Evolutionary conservation across 2,888 invertebrate species (phyloP).

Genomic region (Troilus luridus): DNA sequence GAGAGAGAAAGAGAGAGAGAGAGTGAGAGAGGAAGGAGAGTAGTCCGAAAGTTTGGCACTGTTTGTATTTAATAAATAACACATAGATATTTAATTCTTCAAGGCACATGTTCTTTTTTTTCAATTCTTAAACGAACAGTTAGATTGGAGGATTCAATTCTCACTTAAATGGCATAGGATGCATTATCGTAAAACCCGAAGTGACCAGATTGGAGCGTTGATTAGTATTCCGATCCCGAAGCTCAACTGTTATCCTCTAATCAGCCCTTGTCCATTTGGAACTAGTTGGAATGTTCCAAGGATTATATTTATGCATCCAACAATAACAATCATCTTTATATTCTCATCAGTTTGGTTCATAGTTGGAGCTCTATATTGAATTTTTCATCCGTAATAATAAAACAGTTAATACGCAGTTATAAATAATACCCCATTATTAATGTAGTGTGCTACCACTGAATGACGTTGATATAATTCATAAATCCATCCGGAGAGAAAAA

Average conservation of each 20-base stretch:
- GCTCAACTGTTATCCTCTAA: slow-evolving; percentile 25
- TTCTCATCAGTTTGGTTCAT: neutral
- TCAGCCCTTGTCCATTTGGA: slow-evolving; percentile 3
- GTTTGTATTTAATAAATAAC: too few species aligned
- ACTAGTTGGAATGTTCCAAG: neutral
- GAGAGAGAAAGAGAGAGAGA: too few species aligned
- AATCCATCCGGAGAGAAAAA: too few species aligned
- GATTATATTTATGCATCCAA: neutral
- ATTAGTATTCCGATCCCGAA: neutral
- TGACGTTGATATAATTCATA: too few species aligned
- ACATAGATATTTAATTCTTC: neutral
- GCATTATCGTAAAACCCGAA: neutral
- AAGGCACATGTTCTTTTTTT: neutral
- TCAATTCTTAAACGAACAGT: neutral
- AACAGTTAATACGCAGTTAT: too few species aligned
- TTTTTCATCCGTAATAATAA: neutral
- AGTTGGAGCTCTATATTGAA: neutral
- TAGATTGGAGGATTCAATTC: neutral
- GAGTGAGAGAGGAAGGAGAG: too few species aligned
- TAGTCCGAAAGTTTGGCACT: too few species aligned
- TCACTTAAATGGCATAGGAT: neutral
- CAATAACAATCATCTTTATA: neutral
- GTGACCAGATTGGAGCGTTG: neutral
- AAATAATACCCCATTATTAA: too few species aligned
- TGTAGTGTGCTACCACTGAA: too few species aligned